Base-by-base conservation (phyloP, 1,140 invertebrate genomes). In the Tetragonula clypearis region DNA sequence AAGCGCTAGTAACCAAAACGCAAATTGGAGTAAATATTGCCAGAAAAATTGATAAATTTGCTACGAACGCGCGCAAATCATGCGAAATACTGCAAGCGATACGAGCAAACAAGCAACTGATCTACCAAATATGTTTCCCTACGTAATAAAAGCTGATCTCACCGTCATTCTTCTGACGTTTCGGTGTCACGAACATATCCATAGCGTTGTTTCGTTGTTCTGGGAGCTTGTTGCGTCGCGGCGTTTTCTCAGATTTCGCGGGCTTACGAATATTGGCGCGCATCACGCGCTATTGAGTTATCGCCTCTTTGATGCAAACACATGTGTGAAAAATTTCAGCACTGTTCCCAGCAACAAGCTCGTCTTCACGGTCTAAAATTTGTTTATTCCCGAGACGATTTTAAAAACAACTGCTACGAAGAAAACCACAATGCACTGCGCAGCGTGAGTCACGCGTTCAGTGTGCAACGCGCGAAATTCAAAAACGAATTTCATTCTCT, bases 131-230 rank as follows among this genome's bases (percentile, higher is more conserved):
- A 55, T 78, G 14, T 68, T 53, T 68, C 23, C n/a, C 15, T n/a
- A 83, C 66, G 6, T 79, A 81, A 73, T 60, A 56, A 78, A 89
- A 88, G 86, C 72, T 74, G 83, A 85, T 90, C 94, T 94, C 91
- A 95, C 94, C 94, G 89, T 95, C 94, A 82, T 75, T 88, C 90
- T 95, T 95, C 88, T 93, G 94, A 92, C 92, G 93, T 93, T 94
- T 95, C 62, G 94, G 92, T 9, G 94, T 93, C 73, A 91, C 91
- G 86, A 93, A 95, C 87, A 93, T 91, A 84, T 95, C 94, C 94
- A 95, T 95, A 92, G 91, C 91, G 92, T 91, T 90, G 86, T 80
- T 90, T 86, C 91, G 90, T 88, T 91, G 90, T 65, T 93, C 87
- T 60, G 60, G 53, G 55, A 81, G 84, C 80, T 91, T 93, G 87